Evolutionary conservation across 2,888 invertebrate species (phyloP).

Genomic region (Pantelozetes paolii): DNA sequence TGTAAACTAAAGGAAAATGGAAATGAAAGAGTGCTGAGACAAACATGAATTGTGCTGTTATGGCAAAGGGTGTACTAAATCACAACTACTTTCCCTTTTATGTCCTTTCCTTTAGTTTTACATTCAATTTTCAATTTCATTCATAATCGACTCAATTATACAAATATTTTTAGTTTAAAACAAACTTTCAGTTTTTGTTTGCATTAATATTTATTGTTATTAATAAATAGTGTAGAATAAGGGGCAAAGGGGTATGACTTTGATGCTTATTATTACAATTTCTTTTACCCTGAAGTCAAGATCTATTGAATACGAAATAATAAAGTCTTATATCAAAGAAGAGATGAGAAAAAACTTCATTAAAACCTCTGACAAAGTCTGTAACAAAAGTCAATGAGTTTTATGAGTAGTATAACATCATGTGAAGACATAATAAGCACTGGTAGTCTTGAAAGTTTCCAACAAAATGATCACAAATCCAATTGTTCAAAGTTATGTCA

Average conservation of each 20-base stretch:
- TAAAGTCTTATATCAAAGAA: too few species aligned
- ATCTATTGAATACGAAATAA: too few species aligned
- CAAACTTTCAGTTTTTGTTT: too few species aligned
- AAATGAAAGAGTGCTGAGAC: slow-evolving; percentile 30
- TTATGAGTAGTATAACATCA: neutral
- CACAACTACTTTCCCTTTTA: slow-evolving; percentile 41
- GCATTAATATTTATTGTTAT: too few species aligned
- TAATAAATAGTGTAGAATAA: too few species aligned
- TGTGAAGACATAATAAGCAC: slow-evolving; percentile 34
- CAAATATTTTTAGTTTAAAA: too few species aligned
- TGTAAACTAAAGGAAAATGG: neutral
- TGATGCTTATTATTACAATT: too few species aligned
- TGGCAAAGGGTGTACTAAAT: slow-evolving; percentile 41
- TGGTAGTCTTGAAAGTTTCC: slow-evolving; percentile 41
- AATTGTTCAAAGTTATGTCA: slow-evolving; percentile 35
- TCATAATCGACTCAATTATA: neutral
- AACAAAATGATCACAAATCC: slow-evolving; percentile 22
- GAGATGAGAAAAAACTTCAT: too few species aligned
- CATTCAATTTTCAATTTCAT: neutral
- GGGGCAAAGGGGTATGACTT: too few species aligned
- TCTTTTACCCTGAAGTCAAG: too few species aligned
- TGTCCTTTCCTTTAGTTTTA: slow-evolving; percentile 39
- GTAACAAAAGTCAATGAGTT: neutral
- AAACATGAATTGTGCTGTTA: neutral
- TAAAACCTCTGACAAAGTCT: too few species aligned